Base-by-base conservation (phyloP, 2,797 vertebrate genomes). In the Fringilla coelebs region DNA sequence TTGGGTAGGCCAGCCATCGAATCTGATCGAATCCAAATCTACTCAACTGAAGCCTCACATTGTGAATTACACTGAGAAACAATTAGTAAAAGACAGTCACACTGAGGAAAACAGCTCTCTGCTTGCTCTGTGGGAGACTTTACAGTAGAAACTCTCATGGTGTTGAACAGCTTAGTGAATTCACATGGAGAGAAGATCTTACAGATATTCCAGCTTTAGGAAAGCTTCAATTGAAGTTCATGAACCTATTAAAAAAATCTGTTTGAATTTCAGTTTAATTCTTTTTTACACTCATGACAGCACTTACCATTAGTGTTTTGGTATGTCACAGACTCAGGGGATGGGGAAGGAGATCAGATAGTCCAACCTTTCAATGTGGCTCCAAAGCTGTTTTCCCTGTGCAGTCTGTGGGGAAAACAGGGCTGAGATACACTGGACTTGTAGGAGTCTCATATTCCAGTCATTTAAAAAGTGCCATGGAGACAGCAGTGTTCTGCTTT, bases 291-390 rank as follows among this genome's bases (percentile, higher is more conserved):
- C 7, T 57, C 32, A 45, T 41, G 16, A 49, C 10, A 48, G 9
- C 7, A 38, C 9, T 61, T 74, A 16, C 6, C 10, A 8, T 52
- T 31, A 62, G 1, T 46, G 34, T 43, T 68, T 28, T 65, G 26
- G 5, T 57, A 34, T 68, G 62, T 78, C 58, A 67, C 24, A 78
- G 38, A 43, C 19, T 28, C 18, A 22, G 17, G 66, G 32, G 73
- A 71, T 13, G 36, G 19, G 57, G 19, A 25, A 70, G 49, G 11
- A 88, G 17, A 2, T 77, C 45, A 84, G 9, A 5, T 79, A 82
- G 9, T 40, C 25, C 36, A 58, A 1, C 29, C 9, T 79, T 41
- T 32, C 31, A 32, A 2, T 0, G 1, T 20, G 8, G 7, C 32
- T 43, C 24, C 29, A 71, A 60, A 89, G 20, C 16, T 65, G 7